Evolutionary conservation across 2,888 invertebrate species (phyloP), one percentile per base, ranked within the genome.

Genomic region (Lasioglossum leucozonium): DNA sequence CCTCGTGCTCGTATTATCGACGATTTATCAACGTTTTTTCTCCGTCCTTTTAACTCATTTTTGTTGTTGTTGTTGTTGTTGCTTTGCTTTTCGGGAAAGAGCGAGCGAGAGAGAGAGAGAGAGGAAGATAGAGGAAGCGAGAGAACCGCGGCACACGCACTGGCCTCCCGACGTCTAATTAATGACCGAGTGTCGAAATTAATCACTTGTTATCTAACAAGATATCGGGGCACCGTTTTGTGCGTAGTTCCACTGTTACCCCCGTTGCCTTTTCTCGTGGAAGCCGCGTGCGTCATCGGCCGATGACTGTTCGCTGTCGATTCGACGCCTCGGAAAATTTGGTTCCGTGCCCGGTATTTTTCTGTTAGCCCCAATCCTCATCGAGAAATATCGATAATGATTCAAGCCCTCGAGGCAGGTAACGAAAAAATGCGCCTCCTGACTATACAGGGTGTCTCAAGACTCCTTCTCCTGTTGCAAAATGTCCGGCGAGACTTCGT

Each of bases 141-240:
- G 10, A n/a, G 51, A 51, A 51, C 5, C 58, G 62, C 40, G 81
- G 72, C 82, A 76, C 81, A 81, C 86, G 67, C 77, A 44, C 72
- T 73, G 69, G 26, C 47, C 62, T 65, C 62, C 40, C 40, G 55
- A 75, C 80, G 72, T 81, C 78, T 80, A 82, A 84, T 87, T 86
- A 84, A 87, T 84, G 80, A 16, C 77, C 79, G 75, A 69, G 13
- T 74, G 85, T 89, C 76, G 75, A 87, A 84, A 90, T 88, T 80
- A 85, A 87, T 88, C 85, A 86, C 72, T 84, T 83, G 81, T 84
- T 82, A 84, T 87, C 85, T 82, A 73, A 71, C 72, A 73, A 62
- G 84, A 87, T 81, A 87, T 58, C 58, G 44, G 47, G 26, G 69
- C 34, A 62, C 72, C 47, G 73, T 40, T 72, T 78, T 80, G 34